Evolutionary conservation across 1,140 invertebrate genomes (phyloP).

Genomic region (Asobara japonica): DNA sequence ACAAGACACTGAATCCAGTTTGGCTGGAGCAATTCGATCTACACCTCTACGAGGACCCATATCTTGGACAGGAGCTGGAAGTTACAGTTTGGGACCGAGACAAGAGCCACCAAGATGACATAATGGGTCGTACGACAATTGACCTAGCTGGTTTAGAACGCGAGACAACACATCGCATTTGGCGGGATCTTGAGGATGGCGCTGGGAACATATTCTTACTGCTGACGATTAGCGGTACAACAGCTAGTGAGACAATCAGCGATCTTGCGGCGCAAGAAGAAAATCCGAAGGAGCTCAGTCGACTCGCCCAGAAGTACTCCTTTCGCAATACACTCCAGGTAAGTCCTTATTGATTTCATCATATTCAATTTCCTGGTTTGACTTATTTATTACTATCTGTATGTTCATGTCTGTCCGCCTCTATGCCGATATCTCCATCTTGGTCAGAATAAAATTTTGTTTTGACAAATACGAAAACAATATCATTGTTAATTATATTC

Average conservation of each 20-base stretch:
- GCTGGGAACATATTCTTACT: slow-evolving; percentile 88
- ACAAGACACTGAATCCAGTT: slow-evolving; percentile 83
- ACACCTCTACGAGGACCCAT: slow-evolving; percentile 92
- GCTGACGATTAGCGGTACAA: slow-evolving; percentile 94
- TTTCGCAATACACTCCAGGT: slow-evolving; percentile 75
- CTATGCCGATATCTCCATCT: no score
- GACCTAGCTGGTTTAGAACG: slow-evolving; percentile 86
- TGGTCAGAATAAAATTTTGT: no score
- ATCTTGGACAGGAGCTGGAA: slow-evolving; percentile 83
- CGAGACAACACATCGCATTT: slow-evolving; percentile 91
- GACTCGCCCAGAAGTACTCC: slow-evolving; percentile 78
- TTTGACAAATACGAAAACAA: no score
- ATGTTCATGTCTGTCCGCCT: no score
- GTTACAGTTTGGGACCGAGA: slow-evolving; percentile 92
- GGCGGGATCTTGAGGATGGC: slow-evolving; percentile 88
- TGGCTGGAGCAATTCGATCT: slow-evolving; percentile 99
- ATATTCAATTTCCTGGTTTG: no score
- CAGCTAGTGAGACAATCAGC: slow-evolving; percentile 90
- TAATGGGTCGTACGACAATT: slow-evolving; percentile 87
- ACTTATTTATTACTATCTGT: no score
- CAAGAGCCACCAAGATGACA: slow-evolving; percentile 82
- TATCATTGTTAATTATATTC: no score
- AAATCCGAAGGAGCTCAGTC: slow-evolving; percentile 75
- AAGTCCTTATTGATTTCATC: no score
- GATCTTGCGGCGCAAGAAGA: slow-evolving; percentile 87